Base-by-base conservation (phyloP, 2,113 vertebrate genomes). In the Mus musculus region DNA sequence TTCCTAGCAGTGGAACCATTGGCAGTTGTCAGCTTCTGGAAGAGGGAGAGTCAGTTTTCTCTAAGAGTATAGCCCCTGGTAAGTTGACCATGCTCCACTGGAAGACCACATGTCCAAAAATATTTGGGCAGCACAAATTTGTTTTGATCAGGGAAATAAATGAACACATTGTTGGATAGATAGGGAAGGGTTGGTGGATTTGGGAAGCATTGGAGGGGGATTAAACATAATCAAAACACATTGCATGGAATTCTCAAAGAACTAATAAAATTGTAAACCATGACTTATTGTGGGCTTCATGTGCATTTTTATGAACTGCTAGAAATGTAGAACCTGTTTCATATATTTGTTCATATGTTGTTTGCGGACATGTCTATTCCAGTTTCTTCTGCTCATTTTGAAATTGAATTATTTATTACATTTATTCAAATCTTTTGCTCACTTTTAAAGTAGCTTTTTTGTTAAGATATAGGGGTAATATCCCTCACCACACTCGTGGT, bases 381-480 rank as follows among this genome's bases (percentile, higher is more conserved):
- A 36, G 19, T 56, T 24, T 24, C 10, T 52, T 87, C 73, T 59
- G 36, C 80, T 63, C 24, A 7, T 28, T 84, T 61, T 63, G 39
- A 84, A 84, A 84, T 56, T 24, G 20, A 61, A 61, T 39, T 61
- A 5, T 36, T 82, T 56, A 61, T 61, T 61, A 75, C 80, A 67
- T 59, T 81, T 67, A 67, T 65, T 93, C 19, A 90, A 28, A 33
- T 56, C 12, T 46, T 81, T 81, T 49, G 26, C 20, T 49, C 9
- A 82, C 36, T 84, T 82, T 91, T 22, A 59, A 94, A 39, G 88
- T 89, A 9, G 14, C 52, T 92, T 77, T 36, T 81, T 76, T 76
- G 19, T 90, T 90, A 46, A 67, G 19, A 59, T 80, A 4, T 67
- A 71, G 20, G 56, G 81, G 14, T 91, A 73, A 39, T 54, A 19